A percentile compares a stretch with the other conserved stretches of the same genome.
Conservation (phyloP, 2,113 vertebrate genomes). For the Noctilio leporinus region DNA sequence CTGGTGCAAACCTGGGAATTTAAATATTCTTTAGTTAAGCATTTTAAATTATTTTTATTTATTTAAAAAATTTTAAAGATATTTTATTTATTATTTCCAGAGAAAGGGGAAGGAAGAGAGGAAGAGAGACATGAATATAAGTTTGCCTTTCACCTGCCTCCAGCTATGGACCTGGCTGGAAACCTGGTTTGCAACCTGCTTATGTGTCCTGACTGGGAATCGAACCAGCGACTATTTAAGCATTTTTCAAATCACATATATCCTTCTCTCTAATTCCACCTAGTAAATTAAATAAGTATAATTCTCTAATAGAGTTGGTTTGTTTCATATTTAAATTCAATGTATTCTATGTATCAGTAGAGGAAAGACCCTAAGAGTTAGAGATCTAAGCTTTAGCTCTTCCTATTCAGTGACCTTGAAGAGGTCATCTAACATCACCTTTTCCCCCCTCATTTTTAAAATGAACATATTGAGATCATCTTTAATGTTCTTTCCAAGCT, state of each 20-base stretch:
- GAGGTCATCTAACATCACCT: neutral
- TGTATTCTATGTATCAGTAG: neutral
- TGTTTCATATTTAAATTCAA: neutral
- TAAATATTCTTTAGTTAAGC: neutral
- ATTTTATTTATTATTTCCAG: too few species aligned
- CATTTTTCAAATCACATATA: neutral
- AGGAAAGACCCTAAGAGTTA: neutral
- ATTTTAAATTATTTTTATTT: too few species aligned
- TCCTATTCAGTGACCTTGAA: neutral
- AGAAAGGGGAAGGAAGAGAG: too few species aligned
- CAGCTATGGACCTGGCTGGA: too few species aligned
- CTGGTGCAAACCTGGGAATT: neutral
- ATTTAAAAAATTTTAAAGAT: too few species aligned
- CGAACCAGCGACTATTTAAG: too few species aligned
- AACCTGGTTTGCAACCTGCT: too few species aligned
- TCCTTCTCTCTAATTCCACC: neutral
- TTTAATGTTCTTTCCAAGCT: conserved; percentile 40
- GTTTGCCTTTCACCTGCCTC: too few species aligned
- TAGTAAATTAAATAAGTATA: neutral
- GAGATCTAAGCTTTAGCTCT: neutral
- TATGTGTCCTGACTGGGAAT: too few species aligned
- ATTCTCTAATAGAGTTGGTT: neutral
- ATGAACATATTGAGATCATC: neutral
- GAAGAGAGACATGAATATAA: too few species aligned
- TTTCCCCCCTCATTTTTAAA: neutral